Evolutionary conservation across 2,797 vertebrate species (phyloP).

Genomic region (Champsocephalus gunnari): DNA sequence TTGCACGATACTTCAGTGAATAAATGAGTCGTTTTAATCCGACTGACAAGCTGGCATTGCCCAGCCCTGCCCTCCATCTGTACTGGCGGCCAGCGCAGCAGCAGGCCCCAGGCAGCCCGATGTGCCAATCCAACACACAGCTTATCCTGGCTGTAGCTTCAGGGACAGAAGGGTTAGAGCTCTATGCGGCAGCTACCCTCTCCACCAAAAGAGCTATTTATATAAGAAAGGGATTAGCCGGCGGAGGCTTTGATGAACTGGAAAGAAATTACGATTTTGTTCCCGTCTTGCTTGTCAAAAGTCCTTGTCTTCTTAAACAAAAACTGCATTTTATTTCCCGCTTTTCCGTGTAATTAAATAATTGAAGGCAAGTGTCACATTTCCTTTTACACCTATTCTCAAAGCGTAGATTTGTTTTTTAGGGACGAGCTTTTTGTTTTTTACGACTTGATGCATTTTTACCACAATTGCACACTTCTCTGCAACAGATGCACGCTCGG

Average conservation of each 20-base stretch:
- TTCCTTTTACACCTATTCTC: conserved; percentile 3
- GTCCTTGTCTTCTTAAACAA: conserved; percentile 41
- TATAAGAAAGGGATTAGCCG: conserved; percentile 90
- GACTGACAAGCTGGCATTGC: conserved; percentile 99
- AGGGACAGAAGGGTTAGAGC: conserved; percentile 90
- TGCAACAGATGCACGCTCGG: conserved; percentile 22
- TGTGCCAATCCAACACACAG: conserved; percentile 89
- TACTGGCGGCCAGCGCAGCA: conserved; percentile 94
- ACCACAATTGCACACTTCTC: not conserved
- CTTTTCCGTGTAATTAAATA: not conserved
- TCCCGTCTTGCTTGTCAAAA: conserved; percentile 58
- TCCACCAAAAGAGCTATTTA: conserved; percentile 90
- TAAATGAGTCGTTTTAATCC: conserved; percentile 99
- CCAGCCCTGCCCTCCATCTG: conserved; percentile 99
- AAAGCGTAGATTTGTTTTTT: conserved; percentile 14
- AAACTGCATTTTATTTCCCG: conserved; percentile 10
- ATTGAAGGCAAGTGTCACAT: not conserved
- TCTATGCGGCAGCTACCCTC: conserved; percentile 85
- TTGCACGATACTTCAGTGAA: conserved; percentile 98
- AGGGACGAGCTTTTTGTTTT: not conserved
- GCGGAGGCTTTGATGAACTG: conserved; percentile 86
- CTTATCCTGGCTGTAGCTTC: conserved; percentile 89
- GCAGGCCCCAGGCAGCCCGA: conserved; percentile 93
- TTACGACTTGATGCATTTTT: not conserved
- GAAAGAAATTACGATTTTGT: conserved; percentile 78